These are phyloP conservation scores for Chouioia cunea DNA, from an alignment of 2,888 invertebrate genomes.

Conservation along the genomic window DNA sequence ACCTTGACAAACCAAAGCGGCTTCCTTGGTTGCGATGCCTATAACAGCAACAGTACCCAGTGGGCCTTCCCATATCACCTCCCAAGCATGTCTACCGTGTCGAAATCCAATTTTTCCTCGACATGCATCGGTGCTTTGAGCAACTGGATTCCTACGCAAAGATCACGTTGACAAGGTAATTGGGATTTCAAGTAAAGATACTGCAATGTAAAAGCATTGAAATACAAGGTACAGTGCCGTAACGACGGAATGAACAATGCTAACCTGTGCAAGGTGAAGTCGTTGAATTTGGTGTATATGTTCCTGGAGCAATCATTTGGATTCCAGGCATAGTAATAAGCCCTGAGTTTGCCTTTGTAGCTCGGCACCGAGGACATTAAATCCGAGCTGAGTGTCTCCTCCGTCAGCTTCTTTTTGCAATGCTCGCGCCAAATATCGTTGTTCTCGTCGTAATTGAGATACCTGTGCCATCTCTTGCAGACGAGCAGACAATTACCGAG, in stretches of 20 bases:
- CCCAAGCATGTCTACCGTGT: conserved; percentile 96
- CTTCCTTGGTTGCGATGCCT: conserved; percentile 94
- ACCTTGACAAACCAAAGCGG: conserved; percentile 92
- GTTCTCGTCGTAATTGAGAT: conserved; percentile 85
- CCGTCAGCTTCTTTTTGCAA: conserved; percentile 87
- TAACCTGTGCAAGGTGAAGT: conserved; percentile 93
- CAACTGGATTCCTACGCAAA: conserved; percentile 89
- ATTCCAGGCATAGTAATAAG: conserved; percentile 97
- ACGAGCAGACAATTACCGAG: conserved; percentile 90
- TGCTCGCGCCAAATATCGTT: conserved; percentile 95
- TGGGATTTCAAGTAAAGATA: not conserved
- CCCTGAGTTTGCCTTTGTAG: conserved; percentile 93
- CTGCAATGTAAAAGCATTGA: not conserved
- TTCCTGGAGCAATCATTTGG: conserved; percentile 97
- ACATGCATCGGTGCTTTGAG: conserved; percentile 97
- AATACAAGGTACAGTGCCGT: too few relatives aligned
- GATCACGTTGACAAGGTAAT: not conserved
- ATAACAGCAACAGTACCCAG: conserved; percentile 98
- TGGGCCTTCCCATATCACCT: conserved; percentile 98
- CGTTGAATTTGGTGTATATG: conserved; percentile 96
- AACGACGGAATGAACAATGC: not conserved
- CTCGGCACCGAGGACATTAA: conserved; percentile 88
- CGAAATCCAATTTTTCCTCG: conserved; percentile 91
- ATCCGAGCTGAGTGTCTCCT: conserved; percentile 91
- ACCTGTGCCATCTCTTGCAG: conserved; percentile 93